Evolutionary conservation across 2,113 vertebrate genomes (phyloP).

Genomic region (Chloebia gouldiae): DNA sequence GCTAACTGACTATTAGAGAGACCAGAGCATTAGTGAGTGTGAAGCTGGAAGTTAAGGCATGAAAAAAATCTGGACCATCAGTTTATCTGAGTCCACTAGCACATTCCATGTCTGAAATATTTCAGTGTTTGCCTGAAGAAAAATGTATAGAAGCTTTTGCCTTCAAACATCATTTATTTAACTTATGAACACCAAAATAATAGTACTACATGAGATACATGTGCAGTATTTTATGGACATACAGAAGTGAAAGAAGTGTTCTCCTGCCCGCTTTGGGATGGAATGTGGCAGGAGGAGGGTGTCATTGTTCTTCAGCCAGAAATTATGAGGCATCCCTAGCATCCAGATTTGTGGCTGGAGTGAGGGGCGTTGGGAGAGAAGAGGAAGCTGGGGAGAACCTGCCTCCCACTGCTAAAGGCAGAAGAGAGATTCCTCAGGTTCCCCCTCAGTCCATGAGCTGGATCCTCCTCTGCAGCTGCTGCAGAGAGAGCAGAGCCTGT

Average conservation of each 20-base stretch:
- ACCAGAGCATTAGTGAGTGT: background rate
- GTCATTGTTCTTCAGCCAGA: background rate
- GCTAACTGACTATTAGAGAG: background rate
- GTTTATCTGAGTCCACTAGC: background rate
- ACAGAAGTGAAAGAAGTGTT: background rate
- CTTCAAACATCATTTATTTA: background rate
- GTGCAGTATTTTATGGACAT: background rate
- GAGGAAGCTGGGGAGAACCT: background rate
- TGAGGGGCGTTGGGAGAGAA: background rate
- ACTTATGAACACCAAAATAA: background rate
- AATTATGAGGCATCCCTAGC: background rate
- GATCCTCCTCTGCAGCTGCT: background rate
- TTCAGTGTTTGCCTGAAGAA: background rate
- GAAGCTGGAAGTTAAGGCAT: background rate
- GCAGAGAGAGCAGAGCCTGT: background rate
- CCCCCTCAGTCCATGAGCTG: fast-evolving
- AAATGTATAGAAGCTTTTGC: background rate
- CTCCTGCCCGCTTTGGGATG: fast-evolving
- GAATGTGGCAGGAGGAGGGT: background rate
- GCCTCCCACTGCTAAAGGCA: background rate
- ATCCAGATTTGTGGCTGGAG: background rate
- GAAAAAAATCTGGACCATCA: background rate
- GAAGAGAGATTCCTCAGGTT: background rate
- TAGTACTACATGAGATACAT: fast-evolving
- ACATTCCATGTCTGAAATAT: background rate